Evolutionary conservation across 2,797 vertebrate species (phyloP).

Genomic region (Neosalanx taihuensis): DNA sequence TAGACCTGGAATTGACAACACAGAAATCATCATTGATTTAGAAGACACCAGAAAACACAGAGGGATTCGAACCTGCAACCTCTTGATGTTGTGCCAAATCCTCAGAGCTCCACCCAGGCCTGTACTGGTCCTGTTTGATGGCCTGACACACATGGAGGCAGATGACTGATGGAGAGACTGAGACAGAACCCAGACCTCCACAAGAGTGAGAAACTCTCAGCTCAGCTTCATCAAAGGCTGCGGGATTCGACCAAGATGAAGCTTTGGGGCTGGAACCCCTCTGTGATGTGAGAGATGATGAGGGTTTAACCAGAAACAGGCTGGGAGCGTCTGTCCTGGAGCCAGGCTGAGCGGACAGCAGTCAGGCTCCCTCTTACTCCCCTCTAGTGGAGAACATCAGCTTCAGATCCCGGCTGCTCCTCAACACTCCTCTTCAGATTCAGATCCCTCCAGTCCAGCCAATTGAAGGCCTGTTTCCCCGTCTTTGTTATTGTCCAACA

Average conservation of each 20-base stretch:
- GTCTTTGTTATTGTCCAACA: background rate
- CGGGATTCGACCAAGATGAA: conserved; percentile 10
- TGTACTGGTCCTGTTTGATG: background rate
- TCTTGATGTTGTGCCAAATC: too few relatives aligned
- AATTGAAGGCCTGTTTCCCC: conserved; percentile 24
- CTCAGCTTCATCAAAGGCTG: background rate
- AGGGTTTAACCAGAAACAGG: conserved; percentile 35
- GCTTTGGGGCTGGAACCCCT: conserved; percentile 4
- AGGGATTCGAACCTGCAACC: too few relatives aligned
- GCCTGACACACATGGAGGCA: background rate
- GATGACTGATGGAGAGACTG: background rate
- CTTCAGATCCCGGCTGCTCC: background rate
- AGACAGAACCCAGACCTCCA: background rate
- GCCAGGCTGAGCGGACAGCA: conserved; percentile 6
- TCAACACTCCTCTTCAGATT: background rate
- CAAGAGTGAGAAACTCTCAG: conserved; percentile 19
- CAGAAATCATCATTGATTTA: too few relatives aligned
- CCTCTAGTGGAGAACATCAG: conserved; percentile 36
- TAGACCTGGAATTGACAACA: too few relatives aligned
- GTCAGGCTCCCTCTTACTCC: conserved; percentile 30
- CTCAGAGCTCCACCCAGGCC: too few relatives aligned
- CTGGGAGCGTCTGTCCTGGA: conserved; percentile 19
- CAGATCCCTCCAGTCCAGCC: background rate
- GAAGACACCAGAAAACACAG: too few relatives aligned
- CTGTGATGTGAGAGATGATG: conserved; percentile 30